Evolutionary conservation across 1,140 invertebrate genomes (phyloP).

Genomic region (Drosophila persimilis): DNA sequence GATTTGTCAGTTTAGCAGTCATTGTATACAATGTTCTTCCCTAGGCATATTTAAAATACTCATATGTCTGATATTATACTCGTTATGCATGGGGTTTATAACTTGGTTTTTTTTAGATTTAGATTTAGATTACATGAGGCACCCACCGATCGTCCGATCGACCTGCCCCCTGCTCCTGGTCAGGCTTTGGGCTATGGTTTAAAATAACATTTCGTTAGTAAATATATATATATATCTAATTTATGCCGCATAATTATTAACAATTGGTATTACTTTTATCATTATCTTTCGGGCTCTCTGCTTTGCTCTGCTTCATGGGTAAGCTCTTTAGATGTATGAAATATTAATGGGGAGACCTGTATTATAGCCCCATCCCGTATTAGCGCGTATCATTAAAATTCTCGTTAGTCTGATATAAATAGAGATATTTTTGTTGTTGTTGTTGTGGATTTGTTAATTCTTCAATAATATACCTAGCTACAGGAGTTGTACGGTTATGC

Average conservation of each 20-base stretch:
- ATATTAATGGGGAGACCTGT: constrained; percentile 55
- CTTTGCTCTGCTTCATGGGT: constrained; percentile 27
- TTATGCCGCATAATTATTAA: constrained; percentile 56
- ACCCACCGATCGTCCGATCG: background rate
- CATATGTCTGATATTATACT: constrained; percentile 63
- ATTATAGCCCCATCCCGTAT: constrained; percentile 38
- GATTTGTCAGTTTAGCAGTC: constrained; percentile 72
- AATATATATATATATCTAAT: constrained; percentile 48
- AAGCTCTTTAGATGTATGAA: constrained; percentile 72
- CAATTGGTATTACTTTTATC: constrained; percentile 48
- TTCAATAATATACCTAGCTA: constrained; percentile 74
- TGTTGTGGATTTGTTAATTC: constrained; percentile 56
- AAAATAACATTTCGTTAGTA: constrained; percentile 56
- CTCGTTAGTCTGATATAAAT: constrained; percentile 55
- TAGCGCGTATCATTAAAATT: constrained; percentile 61
- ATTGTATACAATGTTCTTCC: constrained; percentile 48
- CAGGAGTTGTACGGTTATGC: constrained; percentile 38
- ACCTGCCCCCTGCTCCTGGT: background rate
- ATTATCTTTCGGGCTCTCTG: constrained; percentile 1
- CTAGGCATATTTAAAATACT: constrained; percentile 62
- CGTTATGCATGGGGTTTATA: constrained; percentile 46
- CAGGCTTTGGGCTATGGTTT: constrained; percentile 27
- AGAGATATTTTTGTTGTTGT: constrained; percentile 26
- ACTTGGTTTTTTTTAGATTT: constrained; percentile 24
- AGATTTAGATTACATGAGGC: constrained; percentile 39